Evolutionary conservation across 2,113 vertebrate genomes (phyloP).

Genomic region (Nothoprocta pentlandii): DNA sequence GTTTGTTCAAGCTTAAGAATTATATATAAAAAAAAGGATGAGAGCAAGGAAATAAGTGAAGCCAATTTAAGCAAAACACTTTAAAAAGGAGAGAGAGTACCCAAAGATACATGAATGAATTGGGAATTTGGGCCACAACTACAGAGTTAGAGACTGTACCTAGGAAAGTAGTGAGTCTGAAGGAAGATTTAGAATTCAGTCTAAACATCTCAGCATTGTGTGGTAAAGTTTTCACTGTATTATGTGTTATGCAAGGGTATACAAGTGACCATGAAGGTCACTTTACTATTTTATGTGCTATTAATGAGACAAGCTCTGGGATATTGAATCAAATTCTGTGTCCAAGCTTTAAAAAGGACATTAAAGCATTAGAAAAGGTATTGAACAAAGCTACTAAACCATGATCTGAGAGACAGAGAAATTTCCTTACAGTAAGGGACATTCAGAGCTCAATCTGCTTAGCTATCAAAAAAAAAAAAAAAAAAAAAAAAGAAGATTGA

Average conservation of each 20-base stretch:
- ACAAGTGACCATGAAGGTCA: background rate
- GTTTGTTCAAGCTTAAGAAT: background rate
- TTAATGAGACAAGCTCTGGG: slow-evolving; percentile 27
- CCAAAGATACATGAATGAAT: background rate
- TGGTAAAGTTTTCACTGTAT: background rate
- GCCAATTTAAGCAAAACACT: background rate
- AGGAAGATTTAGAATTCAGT: background rate
- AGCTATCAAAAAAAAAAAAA: background rate
- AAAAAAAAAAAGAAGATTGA: background rate
- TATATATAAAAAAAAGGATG: background rate
- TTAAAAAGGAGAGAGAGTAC: background rate
- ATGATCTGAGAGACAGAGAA: background rate
- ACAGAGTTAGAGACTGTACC: background rate
- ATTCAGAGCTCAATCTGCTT: background rate
- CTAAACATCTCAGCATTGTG: background rate
- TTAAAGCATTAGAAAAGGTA: slow-evolving; percentile 6
- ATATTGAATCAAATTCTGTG: background rate
- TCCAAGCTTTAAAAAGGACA: background rate
- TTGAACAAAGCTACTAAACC: background rate
- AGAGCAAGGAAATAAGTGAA: background rate
- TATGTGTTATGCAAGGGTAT: background rate
- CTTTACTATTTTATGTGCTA: background rate
- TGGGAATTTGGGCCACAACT: background rate
- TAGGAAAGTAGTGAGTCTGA: background rate
- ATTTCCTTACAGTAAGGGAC: background rate